These are phyloP conservation scores for Trichonephila clavipes DNA, from an alignment of 1,140 invertebrate species.

Conservation along the genomic window DNA sequence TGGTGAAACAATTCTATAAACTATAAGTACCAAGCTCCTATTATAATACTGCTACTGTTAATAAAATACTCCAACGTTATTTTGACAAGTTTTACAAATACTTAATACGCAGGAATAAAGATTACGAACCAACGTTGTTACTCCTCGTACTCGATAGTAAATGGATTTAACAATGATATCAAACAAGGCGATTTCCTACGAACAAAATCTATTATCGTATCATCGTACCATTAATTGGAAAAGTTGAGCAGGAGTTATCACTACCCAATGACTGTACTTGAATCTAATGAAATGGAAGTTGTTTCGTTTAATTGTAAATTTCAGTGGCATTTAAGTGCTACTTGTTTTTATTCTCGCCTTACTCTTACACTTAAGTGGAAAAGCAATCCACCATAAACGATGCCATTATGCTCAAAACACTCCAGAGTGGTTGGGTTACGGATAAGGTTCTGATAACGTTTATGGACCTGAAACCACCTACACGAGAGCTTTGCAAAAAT, in stretches of 20 bases:
- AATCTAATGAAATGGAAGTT: constrained; percentile 5
- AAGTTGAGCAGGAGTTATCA: neutral
- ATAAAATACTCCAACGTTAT: too few relatives aligned
- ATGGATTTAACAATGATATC: neutral
- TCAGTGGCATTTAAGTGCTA: constrained; percentile 13
- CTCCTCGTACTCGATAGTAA: too few relatives aligned
- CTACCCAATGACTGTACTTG: neutral
- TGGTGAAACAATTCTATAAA: too few relatives aligned
- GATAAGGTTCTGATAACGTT: constrained; percentile 4
- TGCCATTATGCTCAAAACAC: constrained; percentile 10
- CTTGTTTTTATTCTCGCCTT: neutral
- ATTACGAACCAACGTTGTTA: too few relatives aligned
- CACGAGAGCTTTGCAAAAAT: neutral
- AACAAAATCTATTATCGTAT: constrained; percentile 13
- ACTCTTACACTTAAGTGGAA: constrained; percentile 7
- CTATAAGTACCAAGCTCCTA: too few relatives aligned
- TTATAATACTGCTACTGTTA: too few relatives aligned
- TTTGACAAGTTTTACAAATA: too few relatives aligned
- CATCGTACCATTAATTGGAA: constrained; percentile 2
- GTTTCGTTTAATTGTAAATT: constrained; percentile 14
- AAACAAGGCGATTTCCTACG: neutral
- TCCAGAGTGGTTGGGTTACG: neutral
- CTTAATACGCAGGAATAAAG: too few relatives aligned
- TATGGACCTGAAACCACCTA: neutral
- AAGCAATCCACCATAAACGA: neutral